These are phyloP conservation scores for Poecilus cupreus DNA, from an alignment of 2,888 invertebrate genomes.

Conservation along the genomic window DNA sequence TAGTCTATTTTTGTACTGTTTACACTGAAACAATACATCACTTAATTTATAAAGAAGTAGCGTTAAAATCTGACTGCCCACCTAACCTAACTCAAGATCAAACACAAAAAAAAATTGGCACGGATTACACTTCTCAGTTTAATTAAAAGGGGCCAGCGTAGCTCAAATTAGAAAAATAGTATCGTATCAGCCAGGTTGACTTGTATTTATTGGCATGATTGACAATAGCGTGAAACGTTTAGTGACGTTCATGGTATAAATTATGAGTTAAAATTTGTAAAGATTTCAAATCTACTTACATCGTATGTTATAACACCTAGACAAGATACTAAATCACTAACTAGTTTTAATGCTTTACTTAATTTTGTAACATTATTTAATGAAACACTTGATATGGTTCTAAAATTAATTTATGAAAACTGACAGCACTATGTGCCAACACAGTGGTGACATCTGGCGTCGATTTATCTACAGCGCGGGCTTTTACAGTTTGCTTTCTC, in stretches of 20 bases:
- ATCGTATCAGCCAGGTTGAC: neutral
- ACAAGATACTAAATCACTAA: neutral
- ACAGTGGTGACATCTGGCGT: slow-evolving; percentile 6
- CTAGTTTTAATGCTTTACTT: neutral
- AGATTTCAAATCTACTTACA: slow-evolving; percentile 17
- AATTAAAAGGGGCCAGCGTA: slow-evolving; percentile 26
- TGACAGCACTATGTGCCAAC: slow-evolving; percentile 15
- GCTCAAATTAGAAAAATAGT: slow-evolving; percentile 50
- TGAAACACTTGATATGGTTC: slow-evolving; percentile 47
- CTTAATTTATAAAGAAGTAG: slow-evolving; percentile 45
- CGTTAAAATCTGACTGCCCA: slow-evolving; percentile 38
- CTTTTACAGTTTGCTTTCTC: neutral
- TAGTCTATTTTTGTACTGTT: slow-evolving; percentile 51
- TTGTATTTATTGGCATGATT: slow-evolving; percentile 21
- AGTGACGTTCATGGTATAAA: neutral
- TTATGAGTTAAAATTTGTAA: neutral
- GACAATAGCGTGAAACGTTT: neutral
- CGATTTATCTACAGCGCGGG: neutral
- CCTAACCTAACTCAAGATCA: slow-evolving; percentile 55
- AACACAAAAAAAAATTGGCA: slow-evolving; percentile 50
- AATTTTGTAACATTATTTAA: slow-evolving; percentile 34
- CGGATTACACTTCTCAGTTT: slow-evolving; percentile 7
- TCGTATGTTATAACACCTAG: neutral
- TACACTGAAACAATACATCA: slow-evolving; percentile 52
- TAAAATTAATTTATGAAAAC: slow-evolving; percentile 42